These are phyloP conservation scores for Beroe forskalii DNA, from an alignment of 37 sponge, comb jelly and placozoan species.

Conservation along the genomic window DNA sequence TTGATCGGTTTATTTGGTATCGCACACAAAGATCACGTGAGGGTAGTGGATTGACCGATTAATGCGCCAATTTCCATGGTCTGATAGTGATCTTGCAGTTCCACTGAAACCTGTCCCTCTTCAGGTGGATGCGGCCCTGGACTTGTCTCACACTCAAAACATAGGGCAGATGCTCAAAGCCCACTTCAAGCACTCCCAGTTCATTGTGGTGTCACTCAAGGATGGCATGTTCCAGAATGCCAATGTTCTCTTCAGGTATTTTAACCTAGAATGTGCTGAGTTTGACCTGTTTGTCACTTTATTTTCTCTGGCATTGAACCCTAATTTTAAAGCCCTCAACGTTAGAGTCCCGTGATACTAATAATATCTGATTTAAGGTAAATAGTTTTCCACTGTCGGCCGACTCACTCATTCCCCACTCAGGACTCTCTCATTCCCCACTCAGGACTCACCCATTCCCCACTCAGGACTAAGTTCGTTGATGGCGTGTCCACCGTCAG, in stretches of 20 bases:
- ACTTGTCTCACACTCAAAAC: conserved; percentile 98
- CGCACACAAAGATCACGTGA: too few relatives aligned
- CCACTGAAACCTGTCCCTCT: too few relatives aligned
- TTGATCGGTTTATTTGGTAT: too few relatives aligned
- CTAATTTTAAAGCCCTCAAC: neutral
- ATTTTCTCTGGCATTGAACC: neutral
- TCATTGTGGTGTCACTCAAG: conserved; percentile 97
- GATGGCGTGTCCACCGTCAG: conserved; percentile 96
- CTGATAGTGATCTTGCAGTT: too few relatives aligned
- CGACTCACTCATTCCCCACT: too few relatives aligned
- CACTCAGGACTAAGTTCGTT: conserved; percentile 90
- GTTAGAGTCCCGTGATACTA: too few relatives aligned
- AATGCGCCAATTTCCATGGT: too few relatives aligned
- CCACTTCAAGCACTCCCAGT: conserved; percentile 95
- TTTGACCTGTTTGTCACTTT: neutral
- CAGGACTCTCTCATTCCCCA: too few relatives aligned
- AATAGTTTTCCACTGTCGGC: too few relatives aligned
- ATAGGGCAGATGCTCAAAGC: conserved; percentile 95
- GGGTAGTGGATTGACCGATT: too few relatives aligned
- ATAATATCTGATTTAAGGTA: too few relatives aligned
- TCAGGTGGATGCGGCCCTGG: conserved; percentile 93
- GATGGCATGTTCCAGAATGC: conserved; percentile 98
- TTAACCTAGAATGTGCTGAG: neutral
- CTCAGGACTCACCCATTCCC: too few relatives aligned
- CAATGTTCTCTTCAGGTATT: conserved; percentile 81